Conservation (phyloP, 2,113 vertebrate genomes). For the Hemicordylus capensis region DNA sequence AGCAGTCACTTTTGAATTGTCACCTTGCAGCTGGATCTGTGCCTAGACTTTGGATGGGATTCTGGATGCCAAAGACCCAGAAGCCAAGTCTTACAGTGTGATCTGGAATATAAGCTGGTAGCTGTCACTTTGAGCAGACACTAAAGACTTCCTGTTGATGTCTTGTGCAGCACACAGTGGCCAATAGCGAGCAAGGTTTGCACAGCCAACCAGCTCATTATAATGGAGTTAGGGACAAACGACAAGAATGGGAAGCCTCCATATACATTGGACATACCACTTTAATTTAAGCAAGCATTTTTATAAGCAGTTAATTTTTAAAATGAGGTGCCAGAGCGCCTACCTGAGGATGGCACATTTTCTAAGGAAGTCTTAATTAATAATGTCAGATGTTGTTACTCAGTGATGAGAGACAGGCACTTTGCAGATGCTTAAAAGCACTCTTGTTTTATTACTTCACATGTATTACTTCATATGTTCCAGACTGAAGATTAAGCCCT, state of each 20-base stretch:
- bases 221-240: neutral
- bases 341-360: neutral
- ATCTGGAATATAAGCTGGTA: constrained; percentile 8
- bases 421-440: neutral
- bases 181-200: neutral
- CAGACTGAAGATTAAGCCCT: neutral
- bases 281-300: neutral
- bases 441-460: neutral
- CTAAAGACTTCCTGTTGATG: neutral
- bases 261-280: neutral
- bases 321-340: neutral
- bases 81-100: neutral
- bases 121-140: neutral
- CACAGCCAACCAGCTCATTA: neutral
- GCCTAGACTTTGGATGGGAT: constrained; percentile 9
- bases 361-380: neutral
- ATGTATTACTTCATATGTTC: neutral
- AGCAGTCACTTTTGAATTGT: neutral
- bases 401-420: neutral
- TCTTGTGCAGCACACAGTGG: no score
- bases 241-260: neutral
- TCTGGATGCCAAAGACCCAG: neutral
- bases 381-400: neutral
- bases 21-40: constrained; percentile 23
- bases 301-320: neutral